These are phyloP conservation scores for Gymnothorax reevesii DNA, from an alignment of 2,797 vertebrate genomes.

Conservation along the genomic window DNA sequence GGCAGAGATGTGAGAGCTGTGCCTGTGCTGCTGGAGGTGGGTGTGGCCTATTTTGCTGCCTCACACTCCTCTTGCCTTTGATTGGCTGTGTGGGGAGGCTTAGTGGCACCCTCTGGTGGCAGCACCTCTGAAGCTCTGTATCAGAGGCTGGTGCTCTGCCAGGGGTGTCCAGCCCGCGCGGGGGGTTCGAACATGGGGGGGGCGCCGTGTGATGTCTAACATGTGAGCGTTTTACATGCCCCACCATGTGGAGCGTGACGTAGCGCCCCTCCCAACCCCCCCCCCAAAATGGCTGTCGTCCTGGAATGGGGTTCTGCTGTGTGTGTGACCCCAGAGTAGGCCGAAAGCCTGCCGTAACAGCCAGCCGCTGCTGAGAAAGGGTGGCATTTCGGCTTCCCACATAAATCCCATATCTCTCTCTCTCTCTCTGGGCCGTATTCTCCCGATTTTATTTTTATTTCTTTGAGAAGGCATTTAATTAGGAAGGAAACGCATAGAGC, in stretches of 20 bases:
- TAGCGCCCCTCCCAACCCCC: neutral
- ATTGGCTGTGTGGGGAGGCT: conserved; percentile 31
- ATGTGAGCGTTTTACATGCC: conserved; percentile 15
- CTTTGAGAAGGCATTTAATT: conserved; percentile 12
- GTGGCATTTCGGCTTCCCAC: neutral
- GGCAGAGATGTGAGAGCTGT: conserved; percentile 20
- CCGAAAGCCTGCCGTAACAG: neutral
- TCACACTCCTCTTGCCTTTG: conserved; percentile 18
- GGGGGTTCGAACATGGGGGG: too few relatives aligned
- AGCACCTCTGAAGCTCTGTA: conserved; percentile 53
- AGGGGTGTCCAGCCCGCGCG: neutral
- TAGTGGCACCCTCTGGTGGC: conserved; percentile 30
- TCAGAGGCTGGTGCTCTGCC: conserved; percentile 51
- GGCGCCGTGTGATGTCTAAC: conserved; percentile 14
- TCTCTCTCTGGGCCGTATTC: neutral
- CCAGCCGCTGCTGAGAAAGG: neutral
- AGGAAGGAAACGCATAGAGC: conserved; percentile 32
- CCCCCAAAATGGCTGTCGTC: too few relatives aligned
- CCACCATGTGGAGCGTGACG: conserved; percentile 53
- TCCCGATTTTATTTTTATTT: neutral
- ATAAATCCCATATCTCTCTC: neutral
- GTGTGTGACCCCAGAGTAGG: neutral
- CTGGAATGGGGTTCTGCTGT: neutral
- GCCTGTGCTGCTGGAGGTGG: conserved; percentile 23
- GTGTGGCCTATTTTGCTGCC: neutral